Base-by-base conservation (phyloP, 2,888 invertebrate genomes). In the Acronicta aceris region DNA sequence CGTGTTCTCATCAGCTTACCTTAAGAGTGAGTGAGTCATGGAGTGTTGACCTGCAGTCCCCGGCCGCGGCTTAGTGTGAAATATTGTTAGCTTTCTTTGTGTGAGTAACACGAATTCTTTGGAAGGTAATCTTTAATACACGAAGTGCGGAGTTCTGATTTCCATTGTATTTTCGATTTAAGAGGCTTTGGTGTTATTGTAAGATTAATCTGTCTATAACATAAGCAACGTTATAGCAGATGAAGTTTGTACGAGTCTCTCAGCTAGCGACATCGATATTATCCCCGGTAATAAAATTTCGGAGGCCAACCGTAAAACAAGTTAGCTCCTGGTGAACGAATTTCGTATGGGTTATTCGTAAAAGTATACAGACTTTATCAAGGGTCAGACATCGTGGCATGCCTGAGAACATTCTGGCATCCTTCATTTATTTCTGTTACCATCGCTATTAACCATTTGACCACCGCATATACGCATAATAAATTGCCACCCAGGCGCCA, bases 11-110 rank as follows among this genome's bases (percentile, higher is more conserved):
- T 74, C 77, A 61, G 79, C 82, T 83, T 78, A 83, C 85, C 84
- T 82, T 77, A 76, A 52, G 74, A 66, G 61, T 48, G 59, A 58
- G 70, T 91, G 91, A 91, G 71, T 91, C 91, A 91, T 75, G 81
- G 88, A 81, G 68, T 90, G 86, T 89, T 91, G 89, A 90, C 91
- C 90, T 84, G 80, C 54, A 40, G 66, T 56, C 15, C 21, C 21
- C 27, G 38, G 38, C 25, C 27, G 27, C 61, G 69, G 48, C 65
- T 62, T 64, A 56, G 64, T 72, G 71, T 67, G 58, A 73, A 68
- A 75, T 68, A 71, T 71, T 67, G 56, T 59, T 56, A 62, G 60
- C 59, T 55, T 70, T 69, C 64, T 47, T 68, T 60, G 72, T 74
- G 73, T 76, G 74, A 57, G 74, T 76, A 61, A 59, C 59, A 57